phyloP scores from a whole-genome alignment of 1,140 invertebrate species.

The Megalonaias nervosa region DNA sequence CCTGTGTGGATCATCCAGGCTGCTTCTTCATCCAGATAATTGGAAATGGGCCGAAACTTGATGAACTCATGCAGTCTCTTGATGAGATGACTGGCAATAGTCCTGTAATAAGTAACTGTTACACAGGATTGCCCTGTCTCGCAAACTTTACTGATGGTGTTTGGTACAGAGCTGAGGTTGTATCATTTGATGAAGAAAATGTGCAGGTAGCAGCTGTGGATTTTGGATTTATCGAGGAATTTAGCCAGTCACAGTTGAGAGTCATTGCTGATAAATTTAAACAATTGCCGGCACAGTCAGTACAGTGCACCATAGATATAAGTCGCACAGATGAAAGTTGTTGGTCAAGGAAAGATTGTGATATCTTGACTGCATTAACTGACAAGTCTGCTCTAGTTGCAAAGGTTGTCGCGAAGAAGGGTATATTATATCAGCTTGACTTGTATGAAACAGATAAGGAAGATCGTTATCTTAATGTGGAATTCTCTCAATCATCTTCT shows the following conservation, averaged over 20 bases:
- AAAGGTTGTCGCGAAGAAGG: constrained; percentile 36
- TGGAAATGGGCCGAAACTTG: constrained; percentile 38
- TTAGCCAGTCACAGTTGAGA: constrained; percentile 19
- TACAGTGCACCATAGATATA: constrained; percentile 41
- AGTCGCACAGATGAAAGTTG: constrained; percentile 24
- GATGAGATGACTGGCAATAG: constrained; percentile 34
- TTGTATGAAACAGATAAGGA: constrained; percentile 42
- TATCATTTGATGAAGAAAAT: constrained; percentile 64
- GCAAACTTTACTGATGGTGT: constrained; percentile 81
- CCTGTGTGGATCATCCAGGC: constrained; percentile 42
- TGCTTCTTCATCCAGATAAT: constrained; percentile 43
- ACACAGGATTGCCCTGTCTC: constrained; percentile 73
- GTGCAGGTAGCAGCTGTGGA: constrained; percentile 37
- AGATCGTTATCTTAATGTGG: constrained; percentile 43
- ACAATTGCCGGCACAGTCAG: constrained; percentile 35
- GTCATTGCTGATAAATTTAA: constrained; percentile 33
- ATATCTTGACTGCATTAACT: constrained; percentile 34
- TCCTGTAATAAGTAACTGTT: constrained; percentile 15
- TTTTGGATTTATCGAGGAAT: constrained; percentile 44
- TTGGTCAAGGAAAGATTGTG: constrained; percentile 42
- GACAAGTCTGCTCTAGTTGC: constrained; percentile 41
- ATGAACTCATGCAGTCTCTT: constrained; percentile 39
- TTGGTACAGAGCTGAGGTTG: constrained; percentile 85
- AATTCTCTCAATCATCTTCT: constrained; percentile 18
- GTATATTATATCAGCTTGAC: constrained; percentile 40